phyloP scores from a whole-genome alignment of 2,797 vertebrate genomes.

The Cetoscarus ocellatus region DNA sequence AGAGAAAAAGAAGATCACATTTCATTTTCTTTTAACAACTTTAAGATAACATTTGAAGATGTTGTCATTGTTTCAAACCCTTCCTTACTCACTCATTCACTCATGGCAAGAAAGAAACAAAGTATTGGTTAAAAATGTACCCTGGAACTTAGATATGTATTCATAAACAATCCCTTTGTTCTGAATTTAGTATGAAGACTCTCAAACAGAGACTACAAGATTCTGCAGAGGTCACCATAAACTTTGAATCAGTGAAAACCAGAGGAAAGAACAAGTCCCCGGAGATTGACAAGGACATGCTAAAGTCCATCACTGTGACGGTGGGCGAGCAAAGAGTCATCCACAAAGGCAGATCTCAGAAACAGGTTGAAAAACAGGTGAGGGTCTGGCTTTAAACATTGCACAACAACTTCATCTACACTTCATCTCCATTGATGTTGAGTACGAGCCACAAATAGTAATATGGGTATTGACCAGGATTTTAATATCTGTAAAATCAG shows the following conservation, averaged over 20 bases:
- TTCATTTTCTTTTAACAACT: too few species aligned
- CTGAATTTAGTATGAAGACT: conserved; percentile 42
- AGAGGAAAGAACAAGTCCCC: accelerated
- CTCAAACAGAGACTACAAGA: conserved; percentile 42
- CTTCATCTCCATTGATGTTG: too few species aligned
- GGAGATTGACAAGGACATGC: background rate
- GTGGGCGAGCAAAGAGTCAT: background rate
- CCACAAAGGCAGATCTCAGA: background rate
- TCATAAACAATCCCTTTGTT: background rate
- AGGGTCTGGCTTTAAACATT: background rate
- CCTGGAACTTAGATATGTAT: too few species aligned
- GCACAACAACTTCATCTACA: too few species aligned
- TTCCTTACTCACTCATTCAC: too few species aligned
- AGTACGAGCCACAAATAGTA: too few species aligned
- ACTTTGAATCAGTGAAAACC: background rate
- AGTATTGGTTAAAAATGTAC: too few species aligned
- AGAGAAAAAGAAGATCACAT: background rate
- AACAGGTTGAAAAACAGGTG: background rate
- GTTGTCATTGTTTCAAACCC: too few species aligned
- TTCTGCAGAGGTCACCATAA: background rate
- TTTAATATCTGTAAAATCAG: too few species aligned
- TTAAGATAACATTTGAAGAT: too few species aligned
- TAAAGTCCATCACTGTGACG: background rate
- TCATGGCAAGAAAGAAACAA: too few species aligned
- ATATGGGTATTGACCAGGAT: too few species aligned